Percentiles rank a stretch among this genome's conserved stretches.
phyloP scores from a whole-genome alignment of 2,113 vertebrate genomes.

The Odontesthes bonariensis region DNA sequence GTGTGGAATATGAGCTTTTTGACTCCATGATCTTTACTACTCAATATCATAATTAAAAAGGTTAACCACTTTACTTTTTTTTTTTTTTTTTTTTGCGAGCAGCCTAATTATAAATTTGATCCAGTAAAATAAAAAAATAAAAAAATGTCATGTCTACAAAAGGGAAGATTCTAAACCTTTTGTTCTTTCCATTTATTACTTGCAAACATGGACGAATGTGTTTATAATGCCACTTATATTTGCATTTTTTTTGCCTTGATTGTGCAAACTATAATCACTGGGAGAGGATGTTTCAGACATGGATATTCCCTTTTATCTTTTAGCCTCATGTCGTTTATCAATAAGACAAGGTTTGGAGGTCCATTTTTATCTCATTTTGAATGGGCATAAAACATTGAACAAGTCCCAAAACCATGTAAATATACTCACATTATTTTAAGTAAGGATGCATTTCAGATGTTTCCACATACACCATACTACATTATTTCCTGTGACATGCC shows the following conservation, averaged over 20 bases:
- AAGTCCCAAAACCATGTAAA: neutral
- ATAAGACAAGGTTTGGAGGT: constrained; percentile 27
- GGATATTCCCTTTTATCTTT: neutral
- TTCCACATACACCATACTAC: constrained; percentile 13
- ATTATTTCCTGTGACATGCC: constrained; percentile 22
- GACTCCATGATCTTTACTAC: constrained; percentile 23
- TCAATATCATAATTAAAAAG: constrained; percentile 42
- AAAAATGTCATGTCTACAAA: neutral
- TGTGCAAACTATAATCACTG: neutral
- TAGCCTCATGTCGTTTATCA: constrained; percentile 21
- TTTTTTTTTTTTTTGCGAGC: constrained; percentile 19
- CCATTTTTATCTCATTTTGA: constrained; percentile 22
- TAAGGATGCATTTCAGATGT: constrained; percentile 45
- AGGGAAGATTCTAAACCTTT: too few species aligned
- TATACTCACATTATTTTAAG: constrained; percentile 31
- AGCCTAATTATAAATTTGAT: constrained; percentile 19
- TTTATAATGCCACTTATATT: constrained; percentile 19
- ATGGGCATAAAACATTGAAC: constrained; percentile 26
- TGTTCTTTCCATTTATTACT: neutral
- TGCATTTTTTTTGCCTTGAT: neutral
- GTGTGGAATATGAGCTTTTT: constrained; percentile 40
- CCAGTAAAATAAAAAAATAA: neutral
- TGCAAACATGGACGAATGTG: constrained; percentile 1
- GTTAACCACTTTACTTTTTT: constrained; percentile 36
- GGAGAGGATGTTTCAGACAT: constrained; percentile 2